Base-by-base conservation (phyloP, 2,113 vertebrate species). In the Eretmochelys imbricata region DNA sequence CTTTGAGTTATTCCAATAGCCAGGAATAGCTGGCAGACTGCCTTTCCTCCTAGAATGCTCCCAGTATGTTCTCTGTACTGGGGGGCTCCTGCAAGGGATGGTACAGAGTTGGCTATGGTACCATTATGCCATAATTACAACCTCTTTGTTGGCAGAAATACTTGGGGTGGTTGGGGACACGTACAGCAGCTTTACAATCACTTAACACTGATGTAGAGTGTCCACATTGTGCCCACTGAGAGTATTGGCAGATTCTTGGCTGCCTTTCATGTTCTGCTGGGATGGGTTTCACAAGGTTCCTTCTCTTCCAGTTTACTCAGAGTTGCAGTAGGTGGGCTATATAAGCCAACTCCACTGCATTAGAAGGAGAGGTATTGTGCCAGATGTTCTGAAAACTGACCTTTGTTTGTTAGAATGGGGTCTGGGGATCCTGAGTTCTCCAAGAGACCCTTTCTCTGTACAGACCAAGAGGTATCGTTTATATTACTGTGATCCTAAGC, bases 271-370 rank as follows among this genome's bases (percentile, higher is more conserved):
- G 82, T 83, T 89, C 87, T 90, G 54, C n/a, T 0, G 0, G 90
- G 91, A 94, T 75, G 53, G 46, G 53, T 65, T 90, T 88, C 76
- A 57, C 94, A 85, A 69, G 25, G 29, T 90, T 88, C 89, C 93
- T 93, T 91, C 49, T 65, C 76, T 25, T 85, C 72, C 54, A 42
- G 48, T 94, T 95, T 76, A 27, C 49, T 93, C 88, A 20, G 38
- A 93, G 50, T 59, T 53, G 76, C 29, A n/a, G 42, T 50, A 29
- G 93, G 79, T 75, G 84, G 76, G 65, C 95, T 86, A 93, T 31
- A 90, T 94, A 82, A 91, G 91, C 59, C 88, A 91, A 50, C 53
- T 94, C 42, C 50, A 84, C 82, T 81, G n/a, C 50, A 85, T 72
- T n/a, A 95, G 65, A 87, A 90, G 89, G 82, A 55, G 87, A 91